A percentile compares a stretch with the other conserved stretches of the same genome.
Evolutionary conservation across 53 echinoderm and acorn worm species (phyloP).

Genomic region (Actinopyga echinites): DNA sequence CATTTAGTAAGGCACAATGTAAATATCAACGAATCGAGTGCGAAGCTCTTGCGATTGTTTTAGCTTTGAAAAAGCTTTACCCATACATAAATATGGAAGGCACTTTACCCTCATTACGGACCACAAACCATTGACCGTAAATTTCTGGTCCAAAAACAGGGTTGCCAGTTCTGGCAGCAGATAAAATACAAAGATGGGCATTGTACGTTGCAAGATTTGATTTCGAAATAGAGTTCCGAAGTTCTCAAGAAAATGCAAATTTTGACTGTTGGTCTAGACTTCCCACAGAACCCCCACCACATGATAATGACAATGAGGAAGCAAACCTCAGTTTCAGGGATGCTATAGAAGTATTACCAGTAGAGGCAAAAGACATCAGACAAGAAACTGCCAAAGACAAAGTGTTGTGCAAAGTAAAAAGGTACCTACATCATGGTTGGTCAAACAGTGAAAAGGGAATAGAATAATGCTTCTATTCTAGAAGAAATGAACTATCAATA

Average conservation of each 20-base stretch:
- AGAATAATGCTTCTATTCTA: neutral
- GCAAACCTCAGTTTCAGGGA: slow-evolving; percentile 16
- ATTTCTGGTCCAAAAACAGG: neutral
- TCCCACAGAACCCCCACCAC: neutral
- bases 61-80: slow-evolving; percentile 12
- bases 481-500: slow-evolving; percentile 12
- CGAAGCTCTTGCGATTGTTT: slow-evolving; percentile 16
- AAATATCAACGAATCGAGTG: too few species aligned
- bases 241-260: slow-evolving; percentile 6
- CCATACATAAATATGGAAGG: slow-evolving; percentile 21
- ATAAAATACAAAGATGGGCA: slow-evolving; percentile 14
- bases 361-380: slow-evolving; percentile 1
- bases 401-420: slow-evolving; percentile 9
- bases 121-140: slow-evolving; percentile 1
- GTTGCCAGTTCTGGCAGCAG: slow-evolving; percentile 15
- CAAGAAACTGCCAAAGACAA: slow-evolving; percentile 3
- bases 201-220: slow-evolving; percentile 4
- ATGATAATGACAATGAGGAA: neutral
- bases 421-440: slow-evolving; percentile 18
- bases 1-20: too few species aligned
- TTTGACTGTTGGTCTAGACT: slow-evolving; percentile 9
- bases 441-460: slow-evolving; percentile 6
- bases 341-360: slow-evolving; percentile 10
- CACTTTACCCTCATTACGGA: neutral
- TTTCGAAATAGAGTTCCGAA: slow-evolving; percentile 5